Percentiles rank a stretch among this genome's conserved stretches.
phyloP scores from a whole-genome alignment of 2,888 invertebrate species.

The Drosophila fulvimacula region DNA sequence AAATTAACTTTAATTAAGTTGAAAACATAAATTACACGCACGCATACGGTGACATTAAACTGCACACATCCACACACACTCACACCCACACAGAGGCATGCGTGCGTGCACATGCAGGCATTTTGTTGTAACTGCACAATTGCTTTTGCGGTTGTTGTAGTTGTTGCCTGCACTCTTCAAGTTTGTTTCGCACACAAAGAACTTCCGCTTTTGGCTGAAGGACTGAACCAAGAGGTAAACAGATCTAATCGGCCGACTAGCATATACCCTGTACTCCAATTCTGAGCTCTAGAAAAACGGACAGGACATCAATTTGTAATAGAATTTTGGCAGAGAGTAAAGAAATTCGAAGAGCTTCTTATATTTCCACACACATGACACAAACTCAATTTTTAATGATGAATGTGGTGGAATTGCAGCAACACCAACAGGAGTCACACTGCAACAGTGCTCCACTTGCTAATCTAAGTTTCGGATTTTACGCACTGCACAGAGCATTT shows the following conservation, averaged over 20 bases:
- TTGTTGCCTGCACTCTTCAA: slow-evolving; percentile 42
- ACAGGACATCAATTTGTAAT: fast-evolving
- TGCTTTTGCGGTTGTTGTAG: slow-evolving; percentile 30
- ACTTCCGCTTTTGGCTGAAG: slow-evolving; percentile 25
- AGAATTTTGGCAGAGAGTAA: background rate
- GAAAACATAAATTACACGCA: slow-evolving; percentile 79
- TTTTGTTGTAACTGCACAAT: slow-evolving; percentile 55
- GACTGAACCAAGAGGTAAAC: slow-evolving; percentile 17
- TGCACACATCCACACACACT: slow-evolving; percentile 34
- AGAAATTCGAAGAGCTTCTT: background rate
- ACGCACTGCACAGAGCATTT: slow-evolving; percentile 18
- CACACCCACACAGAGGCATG: slow-evolving; percentile 13
- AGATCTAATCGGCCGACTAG: background rate
- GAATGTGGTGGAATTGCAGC: slow-evolving; percentile 47
- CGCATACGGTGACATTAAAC: slow-evolving; percentile 59
- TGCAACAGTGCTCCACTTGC: slow-evolving; percentile 16
- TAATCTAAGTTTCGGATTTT: slow-evolving; percentile 4
- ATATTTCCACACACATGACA: too few relatives aligned
- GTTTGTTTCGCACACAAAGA: slow-evolving; percentile 36
- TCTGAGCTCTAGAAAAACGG: background rate
- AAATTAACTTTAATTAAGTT: slow-evolving; percentile 82
- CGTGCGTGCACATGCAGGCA: slow-evolving; percentile 23
- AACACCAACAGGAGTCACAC: background rate
- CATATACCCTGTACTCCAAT: background rate
- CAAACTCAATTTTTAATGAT: too few relatives aligned